phyloP scores from a whole-genome alignment of 2,797 vertebrate genomes.

The Macrochelys suwanniensis region DNA sequence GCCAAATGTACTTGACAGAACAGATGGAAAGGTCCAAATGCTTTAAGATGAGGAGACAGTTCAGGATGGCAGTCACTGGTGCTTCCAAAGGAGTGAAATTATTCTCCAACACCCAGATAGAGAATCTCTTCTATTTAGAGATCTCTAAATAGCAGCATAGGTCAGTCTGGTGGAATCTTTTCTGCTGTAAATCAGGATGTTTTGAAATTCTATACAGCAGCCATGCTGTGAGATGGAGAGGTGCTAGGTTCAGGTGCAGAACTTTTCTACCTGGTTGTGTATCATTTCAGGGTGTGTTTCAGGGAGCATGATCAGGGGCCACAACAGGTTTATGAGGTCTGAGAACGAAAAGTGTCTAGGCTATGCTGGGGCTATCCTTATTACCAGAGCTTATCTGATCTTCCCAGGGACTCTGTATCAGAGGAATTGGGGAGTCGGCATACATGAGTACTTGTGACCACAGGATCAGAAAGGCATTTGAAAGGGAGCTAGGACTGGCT shows the following conservation, averaged over 20 bases:
- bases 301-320: too few relatives aligned
- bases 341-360: neutral
- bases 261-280: neutral
- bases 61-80: too few relatives aligned
- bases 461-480: neutral
- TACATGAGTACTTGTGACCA: neutral
- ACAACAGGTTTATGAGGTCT: too few relatives aligned
- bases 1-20: too few relatives aligned
- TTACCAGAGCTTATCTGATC: neutral
- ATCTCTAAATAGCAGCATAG: neutral
- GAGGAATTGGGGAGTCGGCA: constrained; percentile 18
- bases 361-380: neutral
- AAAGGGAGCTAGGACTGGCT: too few relatives aligned
- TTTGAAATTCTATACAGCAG: neutral
- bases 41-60: too few relatives aligned
- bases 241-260: neutral
- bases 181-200: neutral
- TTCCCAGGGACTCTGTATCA: neutral
- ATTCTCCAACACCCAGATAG: too few relatives aligned
- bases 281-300: neutral
- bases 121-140: neutral
- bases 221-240: neutral
- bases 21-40: neutral
- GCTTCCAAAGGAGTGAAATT: too few relatives aligned
- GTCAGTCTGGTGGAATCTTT: neutral